These are phyloP conservation scores for Lasioglossum figueresi DNA, from an alignment of 2,888 invertebrate species.

Conservation along the genomic window DNA sequence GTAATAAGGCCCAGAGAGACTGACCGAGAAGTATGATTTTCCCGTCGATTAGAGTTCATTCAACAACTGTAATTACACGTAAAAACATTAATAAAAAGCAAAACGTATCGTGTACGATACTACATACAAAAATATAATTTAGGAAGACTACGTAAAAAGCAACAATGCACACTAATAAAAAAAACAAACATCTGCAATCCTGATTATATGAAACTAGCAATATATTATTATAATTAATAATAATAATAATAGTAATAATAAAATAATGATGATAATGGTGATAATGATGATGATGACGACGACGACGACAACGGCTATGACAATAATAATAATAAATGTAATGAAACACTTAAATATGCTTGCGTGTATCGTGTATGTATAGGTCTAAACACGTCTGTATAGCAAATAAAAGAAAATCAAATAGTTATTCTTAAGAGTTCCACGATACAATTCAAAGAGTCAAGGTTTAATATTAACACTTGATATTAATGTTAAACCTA, in stretches of 20 bases:
- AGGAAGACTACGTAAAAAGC: slow-evolving; percentile 39
- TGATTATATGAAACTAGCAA: slow-evolving; percentile 32
- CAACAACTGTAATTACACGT: slow-evolving; percentile 51
- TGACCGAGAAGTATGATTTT: slow-evolving; percentile 43
- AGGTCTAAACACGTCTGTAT: background rate
- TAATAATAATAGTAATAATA: background rate
- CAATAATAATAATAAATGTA: slow-evolving; percentile 21
- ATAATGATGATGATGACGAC: background rate
- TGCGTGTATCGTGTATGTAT: background rate
- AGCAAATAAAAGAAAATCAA: slow-evolving; percentile 36
- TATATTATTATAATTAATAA: slow-evolving; percentile 29
- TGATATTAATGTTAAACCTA: slow-evolving; percentile 45
- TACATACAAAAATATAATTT: slow-evolving; percentile 45
- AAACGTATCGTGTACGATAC: slow-evolving; percentile 36
- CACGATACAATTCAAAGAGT: slow-evolving; percentile 23
- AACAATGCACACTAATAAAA: slow-evolving; percentile 36
- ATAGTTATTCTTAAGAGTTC: slow-evolving; percentile 14
- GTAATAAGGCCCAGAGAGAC: slow-evolving; percentile 55
- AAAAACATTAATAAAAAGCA: slow-evolving; percentile 52
- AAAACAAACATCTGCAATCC: slow-evolving; percentile 37
- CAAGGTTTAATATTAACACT: slow-evolving; percentile 42
- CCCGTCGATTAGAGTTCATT: slow-evolving; percentile 46
- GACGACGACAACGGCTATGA: background rate
- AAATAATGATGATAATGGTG: background rate
- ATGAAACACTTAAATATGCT: background rate